Evolutionary conservation across 2,797 vertebrate genomes (phyloP).

Genomic region (Octomys mimax): DNA sequence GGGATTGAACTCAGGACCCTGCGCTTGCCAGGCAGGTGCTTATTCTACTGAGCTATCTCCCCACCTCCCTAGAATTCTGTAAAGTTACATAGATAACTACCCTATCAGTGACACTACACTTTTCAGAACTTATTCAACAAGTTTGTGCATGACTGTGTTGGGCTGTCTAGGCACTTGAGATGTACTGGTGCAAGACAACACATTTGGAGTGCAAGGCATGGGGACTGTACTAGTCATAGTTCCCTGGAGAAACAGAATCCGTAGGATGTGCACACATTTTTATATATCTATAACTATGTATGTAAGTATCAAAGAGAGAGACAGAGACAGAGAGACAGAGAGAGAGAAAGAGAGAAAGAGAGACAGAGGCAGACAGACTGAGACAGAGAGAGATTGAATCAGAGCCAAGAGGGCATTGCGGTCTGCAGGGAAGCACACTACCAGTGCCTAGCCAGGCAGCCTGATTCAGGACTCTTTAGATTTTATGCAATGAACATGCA

Average conservation of each 20-base stretch:
- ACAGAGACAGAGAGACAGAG: background rate
- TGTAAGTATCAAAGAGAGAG: background rate
- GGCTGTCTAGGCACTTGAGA: background rate
- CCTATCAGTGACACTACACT: background rate
- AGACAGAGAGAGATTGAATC: background rate
- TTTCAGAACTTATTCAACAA: slow-evolving; percentile 11
- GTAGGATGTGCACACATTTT: background rate
- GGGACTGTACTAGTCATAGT: background rate
- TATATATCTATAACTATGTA: background rate
- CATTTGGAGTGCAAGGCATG: background rate
- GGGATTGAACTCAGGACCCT: no score
- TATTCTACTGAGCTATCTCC: no score
- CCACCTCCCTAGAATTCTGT: background rate
- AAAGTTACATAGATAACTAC: background rate
- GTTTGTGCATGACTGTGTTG: background rate
- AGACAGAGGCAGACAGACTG: background rate
- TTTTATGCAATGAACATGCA: background rate
- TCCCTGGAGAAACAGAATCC: background rate
- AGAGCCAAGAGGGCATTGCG: no score
- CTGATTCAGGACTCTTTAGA: background rate
- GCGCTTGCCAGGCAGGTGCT: no score
- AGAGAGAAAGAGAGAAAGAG: background rate
- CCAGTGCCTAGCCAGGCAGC: background rate
- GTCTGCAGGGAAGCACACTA: background rate
- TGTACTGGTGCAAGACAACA: background rate